phyloP scores from a whole-genome alignment of 2,888 invertebrate genomes.

The Macaria liturata region DNA sequence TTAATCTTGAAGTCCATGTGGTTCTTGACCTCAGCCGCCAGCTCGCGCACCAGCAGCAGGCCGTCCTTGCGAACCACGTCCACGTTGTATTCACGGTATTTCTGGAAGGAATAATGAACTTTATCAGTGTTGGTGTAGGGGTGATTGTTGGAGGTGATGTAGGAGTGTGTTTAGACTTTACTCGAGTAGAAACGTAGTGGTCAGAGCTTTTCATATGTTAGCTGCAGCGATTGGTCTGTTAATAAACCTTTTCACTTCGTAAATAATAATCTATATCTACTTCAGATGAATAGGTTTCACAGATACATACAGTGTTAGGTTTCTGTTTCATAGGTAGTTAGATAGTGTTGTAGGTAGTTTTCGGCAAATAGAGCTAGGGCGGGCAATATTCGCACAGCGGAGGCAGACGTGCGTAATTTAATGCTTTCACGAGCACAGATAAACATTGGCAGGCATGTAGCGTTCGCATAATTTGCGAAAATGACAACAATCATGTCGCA shows the following conservation, averaged over 20 bases:
- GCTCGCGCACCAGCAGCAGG: constrained; percentile 91
- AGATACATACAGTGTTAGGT: no score
- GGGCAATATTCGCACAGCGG: constrained; percentile 61
- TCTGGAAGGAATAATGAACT: constrained; percentile 79
- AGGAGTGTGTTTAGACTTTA: no score
- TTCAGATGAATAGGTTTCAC: no score
- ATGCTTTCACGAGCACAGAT: constrained; percentile 71
- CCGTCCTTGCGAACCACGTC: constrained; percentile 93
- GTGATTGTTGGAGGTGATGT: no score
- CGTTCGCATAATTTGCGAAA: constrained; percentile 76
- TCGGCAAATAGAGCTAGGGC: constrained; percentile 40
- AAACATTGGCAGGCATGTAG: constrained; percentile 74
- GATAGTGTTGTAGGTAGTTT: constrained; percentile 15
- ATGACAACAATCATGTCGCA: constrained; percentile 76
- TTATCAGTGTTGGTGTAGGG: background rate
- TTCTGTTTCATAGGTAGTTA: no score
- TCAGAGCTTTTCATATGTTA: no score
- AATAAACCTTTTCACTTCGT: no score
- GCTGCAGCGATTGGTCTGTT: no score
- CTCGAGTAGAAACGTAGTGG: no score
- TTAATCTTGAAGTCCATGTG: constrained; percentile 97
- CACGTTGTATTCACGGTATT: constrained; percentile 90
- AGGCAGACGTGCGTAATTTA: constrained; percentile 60
- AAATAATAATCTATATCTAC: no score
- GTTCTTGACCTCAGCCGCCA: constrained; percentile 95